Evolutionary conservation across 92 coral and sea anemone species (phyloP).

Genomic region (Umimayanthus chanpuru): DNA sequence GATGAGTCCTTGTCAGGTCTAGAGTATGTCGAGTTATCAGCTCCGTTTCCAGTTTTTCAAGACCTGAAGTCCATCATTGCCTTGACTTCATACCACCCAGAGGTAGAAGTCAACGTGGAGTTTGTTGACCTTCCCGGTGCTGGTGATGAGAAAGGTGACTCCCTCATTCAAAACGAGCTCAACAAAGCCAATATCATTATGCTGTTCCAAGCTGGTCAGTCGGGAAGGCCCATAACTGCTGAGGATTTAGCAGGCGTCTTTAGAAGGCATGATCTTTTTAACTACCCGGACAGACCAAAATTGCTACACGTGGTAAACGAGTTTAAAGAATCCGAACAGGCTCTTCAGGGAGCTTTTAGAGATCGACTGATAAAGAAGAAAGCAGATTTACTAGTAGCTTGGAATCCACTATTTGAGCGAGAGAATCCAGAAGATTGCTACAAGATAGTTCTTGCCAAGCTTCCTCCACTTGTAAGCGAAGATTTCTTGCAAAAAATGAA

Average conservation of each 20-base stretch:
- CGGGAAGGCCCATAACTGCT: slow-evolving; percentile 66
- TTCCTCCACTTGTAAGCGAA: slow-evolving; percentile 16
- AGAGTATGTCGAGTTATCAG: slow-evolving; percentile 46
- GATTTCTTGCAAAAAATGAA: slow-evolving; percentile 20
- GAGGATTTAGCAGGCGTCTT: slow-evolving; percentile 56
- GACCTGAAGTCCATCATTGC: slow-evolving; percentile 21
- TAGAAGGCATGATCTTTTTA: slow-evolving; percentile 47
- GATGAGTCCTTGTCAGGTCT: slow-evolving; percentile 1
- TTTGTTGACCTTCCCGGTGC: slow-evolving; percentile 61
- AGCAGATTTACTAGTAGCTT: not conserved
- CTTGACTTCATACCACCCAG: slow-evolving; percentile 26
- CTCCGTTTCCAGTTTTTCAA: slow-evolving; percentile 58
- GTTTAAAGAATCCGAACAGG: not conserved
- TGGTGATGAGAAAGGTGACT: slow-evolving; percentile 53
- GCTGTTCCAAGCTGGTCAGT: slow-evolving; percentile 46
- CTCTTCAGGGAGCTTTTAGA: not conserved
- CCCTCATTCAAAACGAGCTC: slow-evolving; percentile 39
- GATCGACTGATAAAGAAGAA: slow-evolving; percentile 19
- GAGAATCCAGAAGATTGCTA: slow-evolving; percentile 27
- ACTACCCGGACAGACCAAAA: slow-evolving; percentile 57
- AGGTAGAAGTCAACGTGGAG: slow-evolving; percentile 56
- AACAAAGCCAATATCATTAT: slow-evolving; percentile 53
- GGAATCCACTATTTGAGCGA: slow-evolving; percentile 19
- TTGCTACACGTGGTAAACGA: slow-evolving; percentile 53
- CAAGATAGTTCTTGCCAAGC: not conserved